phyloP scores from a whole-genome alignment of 1,140 invertebrate genomes.

The Mamestra configurata region DNA sequence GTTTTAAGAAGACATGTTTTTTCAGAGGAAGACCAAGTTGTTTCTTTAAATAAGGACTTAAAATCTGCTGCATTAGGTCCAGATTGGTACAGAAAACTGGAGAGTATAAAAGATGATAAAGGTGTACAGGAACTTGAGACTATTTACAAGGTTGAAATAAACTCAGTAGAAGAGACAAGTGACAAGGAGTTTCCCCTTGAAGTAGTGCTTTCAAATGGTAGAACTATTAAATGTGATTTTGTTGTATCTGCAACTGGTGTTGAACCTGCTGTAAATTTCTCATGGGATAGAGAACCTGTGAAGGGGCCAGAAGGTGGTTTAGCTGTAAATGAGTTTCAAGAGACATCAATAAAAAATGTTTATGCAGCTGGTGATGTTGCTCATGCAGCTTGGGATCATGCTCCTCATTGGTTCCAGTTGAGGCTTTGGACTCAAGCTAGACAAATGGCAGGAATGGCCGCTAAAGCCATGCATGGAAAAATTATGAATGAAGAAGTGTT shows the following conservation, averaged over 20 bases:
- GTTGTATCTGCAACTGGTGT: constrained; percentile 99
- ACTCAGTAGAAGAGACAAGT: constrained; percentile 81
- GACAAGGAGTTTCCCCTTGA: constrained; percentile 91
- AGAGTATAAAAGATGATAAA: constrained; percentile 88
- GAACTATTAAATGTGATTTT: constrained; percentile 95
- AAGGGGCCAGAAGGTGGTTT: constrained; percentile 93
- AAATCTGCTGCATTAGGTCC: constrained; percentile 96
- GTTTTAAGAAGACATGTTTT: constrained; percentile 92
- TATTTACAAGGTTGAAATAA: constrained; percentile 93
- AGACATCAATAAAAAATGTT: constrained; percentile 93
- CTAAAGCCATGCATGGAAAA: constrained; percentile 94
- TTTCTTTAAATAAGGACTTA: constrained; percentile 77
- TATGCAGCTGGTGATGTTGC: constrained; percentile 99
- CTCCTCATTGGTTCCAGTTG: constrained; percentile 98
- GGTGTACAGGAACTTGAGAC: constrained; percentile 86
- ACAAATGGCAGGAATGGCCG: constrained; percentile 98
- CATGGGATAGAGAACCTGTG: constrained; percentile 88
- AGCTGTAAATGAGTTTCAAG: constrained; percentile 95
- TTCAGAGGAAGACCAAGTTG: constrained; percentile 87
- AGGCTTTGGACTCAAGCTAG: constrained; percentile 99
- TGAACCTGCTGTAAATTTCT: constrained; percentile 90
- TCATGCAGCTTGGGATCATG: constrained; percentile 92
- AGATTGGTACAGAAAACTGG: constrained; percentile 95
- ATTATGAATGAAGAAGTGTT: constrained; percentile 90
- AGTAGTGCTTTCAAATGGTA: constrained; percentile 93